Evolutionary conservation across 1,140 invertebrate species (phyloP).

Genomic region (Maniola jurtina): DNA sequence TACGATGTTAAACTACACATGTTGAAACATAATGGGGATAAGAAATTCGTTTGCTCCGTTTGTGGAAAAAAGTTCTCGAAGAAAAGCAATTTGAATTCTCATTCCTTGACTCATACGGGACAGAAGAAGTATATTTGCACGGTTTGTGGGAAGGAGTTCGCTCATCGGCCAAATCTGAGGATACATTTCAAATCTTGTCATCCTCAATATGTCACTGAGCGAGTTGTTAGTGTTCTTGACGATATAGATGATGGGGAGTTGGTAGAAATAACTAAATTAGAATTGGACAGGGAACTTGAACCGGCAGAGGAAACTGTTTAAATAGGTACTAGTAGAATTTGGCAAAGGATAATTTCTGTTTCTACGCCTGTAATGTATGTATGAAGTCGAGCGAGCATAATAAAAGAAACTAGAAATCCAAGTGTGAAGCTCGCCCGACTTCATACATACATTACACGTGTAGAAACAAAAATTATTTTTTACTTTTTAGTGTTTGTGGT

Average conservation of each 20-base stretch:
- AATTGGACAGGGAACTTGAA: conserved; percentile 34
- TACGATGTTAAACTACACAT: conserved; percentile 85
- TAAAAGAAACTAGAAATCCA: no score
- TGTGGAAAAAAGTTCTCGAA: conserved; percentile 82
- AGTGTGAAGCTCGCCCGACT: no score
- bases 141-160: conserved; percentile 78
- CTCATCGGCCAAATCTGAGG: conserved; percentile 54
- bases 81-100: conserved; percentile 79
- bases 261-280: conserved; percentile 35
- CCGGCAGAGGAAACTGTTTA: conserved; percentile 26
- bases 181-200: conserved; percentile 58
- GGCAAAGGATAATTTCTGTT: no score
- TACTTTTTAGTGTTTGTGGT: no score
- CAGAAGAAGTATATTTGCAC: conserved; percentile 78
- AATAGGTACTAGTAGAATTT: neutral
- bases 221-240: conserved; percentile 29
- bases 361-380: no score
- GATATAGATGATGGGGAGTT: conserved; percentile 44
- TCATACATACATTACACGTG: no score
- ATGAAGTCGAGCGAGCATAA: no score
- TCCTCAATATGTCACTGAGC: conserved; percentile 30
- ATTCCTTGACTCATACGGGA: conserved; percentile 78
- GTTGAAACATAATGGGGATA: conserved; percentile 84
- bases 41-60: conserved; percentile 79
- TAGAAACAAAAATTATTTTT: no score